Evolutionary conservation across 2,888 invertebrate species (phyloP).

Genomic region (Lissonota sp.): DNA sequence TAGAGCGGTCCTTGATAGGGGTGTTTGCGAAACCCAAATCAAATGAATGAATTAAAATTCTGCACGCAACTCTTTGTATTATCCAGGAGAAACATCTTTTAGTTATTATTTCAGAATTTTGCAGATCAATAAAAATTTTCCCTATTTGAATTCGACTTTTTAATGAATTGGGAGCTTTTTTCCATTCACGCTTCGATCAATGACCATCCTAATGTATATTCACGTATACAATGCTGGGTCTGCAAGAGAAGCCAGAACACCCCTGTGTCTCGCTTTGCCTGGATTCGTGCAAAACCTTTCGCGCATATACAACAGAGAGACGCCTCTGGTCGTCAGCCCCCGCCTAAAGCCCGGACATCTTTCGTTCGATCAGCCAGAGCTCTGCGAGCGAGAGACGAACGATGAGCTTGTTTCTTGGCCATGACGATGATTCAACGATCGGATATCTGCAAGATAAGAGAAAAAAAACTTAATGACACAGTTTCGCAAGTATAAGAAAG

Average conservation of each 20-base stretch:
- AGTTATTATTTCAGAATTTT: too few species aligned
- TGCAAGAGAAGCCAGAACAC: slow-evolving; percentile 9
- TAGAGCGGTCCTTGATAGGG: too few species aligned
- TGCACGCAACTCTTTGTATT: too few species aligned
- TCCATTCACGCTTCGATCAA: too few species aligned
- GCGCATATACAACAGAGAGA: slow-evolving; percentile 37
- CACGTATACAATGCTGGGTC: too few species aligned
- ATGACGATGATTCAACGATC: slow-evolving; percentile 11
- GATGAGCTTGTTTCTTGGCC: neutral
- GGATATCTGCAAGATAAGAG: slow-evolving; percentile 23
- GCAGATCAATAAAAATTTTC: too few species aligned
- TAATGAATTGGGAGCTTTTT: too few species aligned
- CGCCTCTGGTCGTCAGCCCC: slow-evolving; percentile 23
- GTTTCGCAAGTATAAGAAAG: neutral
- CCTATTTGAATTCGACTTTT: too few species aligned
- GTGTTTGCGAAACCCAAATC: too few species aligned
- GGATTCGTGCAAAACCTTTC: slow-evolving; percentile 68
- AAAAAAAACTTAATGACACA: slow-evolving; percentile 1
- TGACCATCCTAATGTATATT: too few species aligned
- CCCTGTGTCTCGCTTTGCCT: slow-evolving; percentile 63
- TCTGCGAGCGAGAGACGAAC: neutral
- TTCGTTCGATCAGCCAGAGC: slow-evolving; percentile 46
- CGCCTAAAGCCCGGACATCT: slow-evolving; percentile 51
- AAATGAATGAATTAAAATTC: too few species aligned
- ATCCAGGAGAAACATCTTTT: too few species aligned